Base-by-base conservation (phyloP, 2,888 invertebrate species). In the Drosophila maculinotata region DNA sequence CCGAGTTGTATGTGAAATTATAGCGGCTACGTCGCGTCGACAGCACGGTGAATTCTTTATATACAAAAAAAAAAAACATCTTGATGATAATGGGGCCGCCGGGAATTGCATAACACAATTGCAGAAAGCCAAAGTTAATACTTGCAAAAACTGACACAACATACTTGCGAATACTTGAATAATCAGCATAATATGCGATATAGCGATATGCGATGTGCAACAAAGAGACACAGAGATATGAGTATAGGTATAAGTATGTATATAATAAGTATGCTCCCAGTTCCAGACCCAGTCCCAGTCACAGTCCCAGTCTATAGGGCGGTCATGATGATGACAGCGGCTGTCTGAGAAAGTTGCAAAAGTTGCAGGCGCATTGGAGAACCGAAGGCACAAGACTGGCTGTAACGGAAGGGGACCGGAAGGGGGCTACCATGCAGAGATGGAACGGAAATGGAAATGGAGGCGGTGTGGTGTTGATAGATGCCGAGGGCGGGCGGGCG, bases 261-360 rank as follows among this genome's bases (percentile, higher is more conserved):
- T 25, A 30, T 38, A 54, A 28, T 44, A 39, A 39, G 30, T 23
- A 51, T 38, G 56, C 25, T 20, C 12, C 30, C 52, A 41, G 23
- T 25, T 9, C 10, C 25, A 41, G 5, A 23, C 28, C 23, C 20
- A 28, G 25, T 42, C 42, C 12, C 47, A 28, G 56, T 10, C 38
- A 23, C 15, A 25, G 54, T 9, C 20, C 45, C 57, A 41, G 44
- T 41, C 78, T 57, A 38, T 47, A 76, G 62, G 80, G 49, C 52
- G 52, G 31, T 31, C 49, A 42, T 42, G 28, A 45, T 45, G 70
- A 82, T 85, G 79, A 81, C 85, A 81, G 68, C 59, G 52, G 44
- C 60, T 65, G 85, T 58, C 87, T 80, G 80, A 86, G 87, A 80
- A 80, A 80, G 80, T 80, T 79, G 86, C 86, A 79, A 69, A 64